Base-by-base conservation (phyloP, 2,888 invertebrate genomes). In the Suillia variegata region DNA sequence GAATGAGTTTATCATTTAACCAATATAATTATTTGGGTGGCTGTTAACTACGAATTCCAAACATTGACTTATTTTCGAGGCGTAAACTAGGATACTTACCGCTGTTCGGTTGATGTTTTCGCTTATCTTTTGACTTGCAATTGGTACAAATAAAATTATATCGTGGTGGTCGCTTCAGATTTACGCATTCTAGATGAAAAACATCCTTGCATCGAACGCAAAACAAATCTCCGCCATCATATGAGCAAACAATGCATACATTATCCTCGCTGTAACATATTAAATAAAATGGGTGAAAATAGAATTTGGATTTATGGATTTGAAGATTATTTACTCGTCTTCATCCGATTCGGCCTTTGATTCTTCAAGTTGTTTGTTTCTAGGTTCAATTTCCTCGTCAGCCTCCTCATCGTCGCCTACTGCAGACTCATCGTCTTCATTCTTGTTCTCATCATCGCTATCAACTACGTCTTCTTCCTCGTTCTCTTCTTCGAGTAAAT, bases 121-220 rank as follows among this genome's bases (percentile, higher is more conserved):
- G n/a, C n/a, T n/a, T n/a, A 69, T 80, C 63, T 73, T 65, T 68
- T 4, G 57, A 52, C 61, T 77, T 86, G 75, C 90, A 91, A 38
- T 82, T 78, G 12, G 80, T 80, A 73, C 90, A 90, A 2, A 81
- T 79, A 87, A 89, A 91, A 54, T 84, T 84, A 2, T 86, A 85
- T 38, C 88, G 83, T 0, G 89, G 89, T 15, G 84, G 79, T 64
- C 87, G 84, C 65, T 85, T 83, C 31, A 90, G 75, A 47, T 87
- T 86, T 47, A 85, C 82, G 80, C 94, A 95, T 79, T 92, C 90
- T 53, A 88, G 81, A 81, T 95, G 94, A 81, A 85, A 91, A 64
- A 85, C 83, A 54, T 70, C 70, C 15, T 70, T 74, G 62, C 81
- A 81, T 13, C 70, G 72, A 21, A 58, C 59, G 51, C 80, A 78